These are phyloP conservation scores for Ganaspis sp. DNA, from an alignment of 1,140 invertebrate genomes.

Conservation along the genomic window DNA sequence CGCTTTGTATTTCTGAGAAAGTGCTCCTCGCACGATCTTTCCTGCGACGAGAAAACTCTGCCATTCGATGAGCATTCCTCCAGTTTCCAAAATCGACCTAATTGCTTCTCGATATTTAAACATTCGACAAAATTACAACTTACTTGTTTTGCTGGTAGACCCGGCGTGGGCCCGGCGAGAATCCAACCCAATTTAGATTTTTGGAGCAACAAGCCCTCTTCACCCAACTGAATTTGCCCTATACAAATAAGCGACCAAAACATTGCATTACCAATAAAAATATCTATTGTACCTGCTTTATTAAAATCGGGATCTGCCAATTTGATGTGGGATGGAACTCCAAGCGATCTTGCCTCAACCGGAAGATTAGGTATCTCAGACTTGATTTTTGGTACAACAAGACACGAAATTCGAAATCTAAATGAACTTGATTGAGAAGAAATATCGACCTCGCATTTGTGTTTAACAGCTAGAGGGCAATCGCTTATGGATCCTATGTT, in stretches of 20 bases:
- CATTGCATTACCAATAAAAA: not conserved
- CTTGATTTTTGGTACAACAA: not conserved
- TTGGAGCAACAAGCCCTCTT: not conserved
- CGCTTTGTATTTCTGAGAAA: not conserved
- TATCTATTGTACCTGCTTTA: not conserved
- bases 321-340: not conserved
- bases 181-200: constrained; percentile 17
- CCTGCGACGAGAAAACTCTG: too few relatives aligned
- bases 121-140: not conserved
- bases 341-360: not conserved
- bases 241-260: not conserved
- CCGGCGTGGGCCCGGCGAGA: not conserved
- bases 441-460: not conserved
- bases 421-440: not conserved
- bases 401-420: not conserved
- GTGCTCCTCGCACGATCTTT: not conserved
- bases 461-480: not conserved
- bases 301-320: not conserved
- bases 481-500: not conserved
- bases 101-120: not conserved
- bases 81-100: constrained; percentile 22
- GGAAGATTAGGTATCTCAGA: not conserved
- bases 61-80: not conserved
- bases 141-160: not conserved
- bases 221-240: constrained; percentile 2